Base-by-base conservation (phyloP, 2,888 invertebrate species). In the Dasypolia templi region DNA sequence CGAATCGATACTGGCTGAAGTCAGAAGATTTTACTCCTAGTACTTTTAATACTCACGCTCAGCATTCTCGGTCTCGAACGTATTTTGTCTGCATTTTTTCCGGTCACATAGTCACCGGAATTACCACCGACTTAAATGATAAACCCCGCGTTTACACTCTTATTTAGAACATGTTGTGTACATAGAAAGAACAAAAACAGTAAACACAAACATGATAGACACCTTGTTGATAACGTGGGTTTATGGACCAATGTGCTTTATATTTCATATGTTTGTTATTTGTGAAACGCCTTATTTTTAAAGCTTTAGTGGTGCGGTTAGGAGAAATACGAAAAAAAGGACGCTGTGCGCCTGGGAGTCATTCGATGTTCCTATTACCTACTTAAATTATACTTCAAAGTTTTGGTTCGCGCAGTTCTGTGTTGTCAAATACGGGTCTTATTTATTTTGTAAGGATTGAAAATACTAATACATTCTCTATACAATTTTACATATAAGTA, bases 1-100 rank as follows among this genome's bases (percentile, higher is more conserved):
- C 83, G 97, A 97, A 63, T 96, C 96, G 77, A 96, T 99, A 80
- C 94, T 98, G 74, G 96, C 97, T 58, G 99, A 99, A 97, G 97
- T 99, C 51, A 95, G 97, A 76, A 97, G 97, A 92, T 98, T 97
- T 94, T 99, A 98, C 94, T 98, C 98, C 17, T 98, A 95, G 78
- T 70, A 56, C n/a, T n/a, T 66, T 64, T 56, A 66, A 55, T 76
- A 59, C 32, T 51, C 19, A 26, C 49, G 26, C 11, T 59, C 58
- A 44, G 44, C 46, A 59, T 53, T 63, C 22, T 51, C 55, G 39
- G 56, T 56, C 66, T 74, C 56, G 46, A 67, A 70, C 49, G 29
- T 39, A 77, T 61, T 66, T 55, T 64, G 58, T 12, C 17, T 51
- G 51, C 55, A 62, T 68, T 81, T 64, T 75, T 53, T 26, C 63